Evolutionary conservation across 2,888 invertebrate genomes (phyloP).

Genomic region (Sepioteuthis lessoniana): DNA sequence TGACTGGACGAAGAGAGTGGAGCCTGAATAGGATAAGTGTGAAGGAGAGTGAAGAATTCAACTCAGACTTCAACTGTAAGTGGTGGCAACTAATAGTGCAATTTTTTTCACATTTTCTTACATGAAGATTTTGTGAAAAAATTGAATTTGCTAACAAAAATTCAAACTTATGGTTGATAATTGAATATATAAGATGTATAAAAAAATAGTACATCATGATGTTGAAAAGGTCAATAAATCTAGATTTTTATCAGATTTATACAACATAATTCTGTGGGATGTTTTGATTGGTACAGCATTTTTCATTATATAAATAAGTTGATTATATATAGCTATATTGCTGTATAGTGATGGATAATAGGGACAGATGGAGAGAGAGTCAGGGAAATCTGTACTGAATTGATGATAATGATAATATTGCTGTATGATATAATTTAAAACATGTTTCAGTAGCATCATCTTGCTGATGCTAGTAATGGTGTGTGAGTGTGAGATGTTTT

Average conservation of each 20-base stretch:
- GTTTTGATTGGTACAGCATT: background rate
- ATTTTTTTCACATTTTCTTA: background rate
- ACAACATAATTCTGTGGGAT: background rate
- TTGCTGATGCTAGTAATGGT: too few species aligned
- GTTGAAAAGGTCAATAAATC: background rate
- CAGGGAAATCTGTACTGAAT: too few species aligned
- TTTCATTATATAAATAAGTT: too few species aligned
- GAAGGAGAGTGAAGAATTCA: background rate
- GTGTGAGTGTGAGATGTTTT: too few species aligned
- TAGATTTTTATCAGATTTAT: background rate
- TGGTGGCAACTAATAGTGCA: background rate
- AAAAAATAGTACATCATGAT: background rate
- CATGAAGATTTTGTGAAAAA: background rate
- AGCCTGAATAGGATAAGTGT: background rate
- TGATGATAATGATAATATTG: too few species aligned
- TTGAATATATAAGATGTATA: background rate
- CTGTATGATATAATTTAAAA: too few species aligned
- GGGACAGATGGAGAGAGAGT: too few species aligned
- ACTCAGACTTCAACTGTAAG: background rate
- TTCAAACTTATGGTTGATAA: background rate
- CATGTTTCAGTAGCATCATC: too few species aligned
- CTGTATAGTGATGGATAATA: too few species aligned
- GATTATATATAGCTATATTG: too few species aligned
- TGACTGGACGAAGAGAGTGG: background rate
- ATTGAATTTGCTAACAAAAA: background rate